Base-by-base conservation (phyloP, 2,888 invertebrate species). In the Thymelicus acteon region DNA sequence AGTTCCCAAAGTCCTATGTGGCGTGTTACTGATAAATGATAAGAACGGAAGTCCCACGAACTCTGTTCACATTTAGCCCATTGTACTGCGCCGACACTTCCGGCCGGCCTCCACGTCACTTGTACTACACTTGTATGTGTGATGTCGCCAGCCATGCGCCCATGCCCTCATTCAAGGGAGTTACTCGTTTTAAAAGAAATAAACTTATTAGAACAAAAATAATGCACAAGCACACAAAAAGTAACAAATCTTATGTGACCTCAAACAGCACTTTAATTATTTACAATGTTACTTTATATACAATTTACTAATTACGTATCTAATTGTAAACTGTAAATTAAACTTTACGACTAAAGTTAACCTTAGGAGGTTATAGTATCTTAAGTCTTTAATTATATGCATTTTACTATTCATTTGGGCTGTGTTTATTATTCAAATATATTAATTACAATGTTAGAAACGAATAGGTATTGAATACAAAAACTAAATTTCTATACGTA, bases 41-140 rank as follows among this genome's bases (percentile, higher is more conserved):
- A 62, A 62, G 48, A 37, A 48, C 62, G 64, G 64, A 65, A 65
- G 64, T 65, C 64, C 63, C 64, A 65, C 54, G 64, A 65, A 39
- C 52, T 47, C 24, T 6, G 64, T 65, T 65, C 54, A 65, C 64
- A 65, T 57, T 15, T n/a, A 57, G 64, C n/a, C 49, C 24, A 65
- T 57, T 65, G 64, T 64, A 7, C 54, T 13, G 19, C 40, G 44
- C 62, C 10, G 24, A 48, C 31, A 44, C 44, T 65, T 65, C 64
- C 64, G 54, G 52, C 12, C 44, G 64, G n/a, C 64, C 64, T 65
- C 64, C 64, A 19, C 63, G 52, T 52, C 47, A 31, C 31, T 31
- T 31, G 31, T 31, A 31, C 31, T 31, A 31, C 3, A 24, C 31
- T 31, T 31, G 31, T 31, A 5, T 31, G 31, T 31, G 3, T 5